phyloP scores from a whole-genome alignment of 1,140 invertebrate species.

The Tetranychus urticae region DNA sequence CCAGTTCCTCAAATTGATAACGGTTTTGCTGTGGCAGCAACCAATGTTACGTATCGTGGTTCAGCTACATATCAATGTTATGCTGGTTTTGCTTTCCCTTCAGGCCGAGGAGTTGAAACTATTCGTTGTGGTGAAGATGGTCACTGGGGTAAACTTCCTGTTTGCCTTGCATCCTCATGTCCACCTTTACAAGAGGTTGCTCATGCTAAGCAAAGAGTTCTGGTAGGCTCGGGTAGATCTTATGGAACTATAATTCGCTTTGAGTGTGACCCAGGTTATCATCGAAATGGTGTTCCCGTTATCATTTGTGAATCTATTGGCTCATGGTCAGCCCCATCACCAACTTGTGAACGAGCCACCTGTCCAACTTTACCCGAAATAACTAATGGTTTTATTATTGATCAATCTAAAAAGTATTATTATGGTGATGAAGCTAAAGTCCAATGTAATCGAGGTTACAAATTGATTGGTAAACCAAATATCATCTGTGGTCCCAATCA shows the following conservation, averaged over 20 bases:
- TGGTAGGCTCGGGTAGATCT: slow-evolving; percentile 64
- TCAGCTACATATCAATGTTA: slow-evolving; percentile 87
- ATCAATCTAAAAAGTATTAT: slow-evolving; percentile 29
- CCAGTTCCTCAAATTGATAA: slow-evolving; percentile 92
- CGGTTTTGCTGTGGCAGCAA: slow-evolving; percentile 79
- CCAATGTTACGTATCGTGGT: slow-evolving; percentile 78
- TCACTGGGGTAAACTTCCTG: slow-evolving; percentile 67
- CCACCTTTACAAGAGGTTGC: slow-evolving; percentile 61
- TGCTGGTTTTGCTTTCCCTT: slow-evolving; percentile 77
- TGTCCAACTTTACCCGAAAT: slow-evolving; percentile 52
- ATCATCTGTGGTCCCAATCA: slow-evolving; percentile 66
- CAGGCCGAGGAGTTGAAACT: slow-evolving; percentile 58
- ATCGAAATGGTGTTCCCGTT: slow-evolving; percentile 58
- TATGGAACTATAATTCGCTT: slow-evolving; percentile 86
- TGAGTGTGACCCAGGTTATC: slow-evolving; percentile 78
- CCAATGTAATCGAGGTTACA: slow-evolving; percentile 72
- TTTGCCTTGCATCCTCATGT: slow-evolving; percentile 75
- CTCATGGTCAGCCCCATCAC: slow-evolving; percentile 77
- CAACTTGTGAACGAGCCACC: slow-evolving; percentile 53
- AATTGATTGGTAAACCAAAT: slow-evolving; percentile 54
- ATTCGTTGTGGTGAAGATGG: slow-evolving; percentile 68
- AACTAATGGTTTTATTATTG: slow-evolving; percentile 18
- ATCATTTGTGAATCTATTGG: slow-evolving; percentile 87
- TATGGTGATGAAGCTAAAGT: slow-evolving; percentile 75
- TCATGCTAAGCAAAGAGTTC: slow-evolving; percentile 57